Evolutionary conservation across 2,113 vertebrate species (phyloP), one percentile per base, ranked within the genome.

Genomic region (Orycteropus afer): DNA sequence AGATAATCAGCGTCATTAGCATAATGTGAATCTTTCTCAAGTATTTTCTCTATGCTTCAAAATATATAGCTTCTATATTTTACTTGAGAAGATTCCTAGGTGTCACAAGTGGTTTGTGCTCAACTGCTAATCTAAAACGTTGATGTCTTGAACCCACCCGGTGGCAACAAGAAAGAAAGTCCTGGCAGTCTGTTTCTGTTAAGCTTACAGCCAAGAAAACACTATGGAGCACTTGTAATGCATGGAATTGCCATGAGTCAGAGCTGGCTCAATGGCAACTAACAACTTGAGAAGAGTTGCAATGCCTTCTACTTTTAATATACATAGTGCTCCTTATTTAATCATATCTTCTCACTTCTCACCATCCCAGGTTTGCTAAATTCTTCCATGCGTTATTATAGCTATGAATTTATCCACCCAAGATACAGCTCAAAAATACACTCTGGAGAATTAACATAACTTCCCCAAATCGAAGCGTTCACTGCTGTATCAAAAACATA

Each of bases 351-450:
- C 69, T 93, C 23, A 42, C 32, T 27, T 86, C 32, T 77, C 47
- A 40, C 37, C 20, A 22, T 74, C 55, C 47, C n/a, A 74, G 80
- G 61, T 92, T 93, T 92, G 53, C 53, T 89, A 55, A 87, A 83
- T 45, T 92, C 49, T 94, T 51, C 51, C 7, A 10, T 37, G 11
- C 69, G 45, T 51, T 82, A 57, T 13, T 65, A 27, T 80, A 73
- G 63, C 51, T 81, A 53, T 90, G 91, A 57, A 67, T 89, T 84
- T 71, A 61, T 90, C 94, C 45, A 86, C 34, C 4, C 37, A 86
- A 65, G 69, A 71, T 45, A 63, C 29, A 88, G 32, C 40, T 96
- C 89, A 79, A 94, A 94, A 94, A 57, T 23, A 88, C 8, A 55
- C 42, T 82, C 23, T 40, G 27, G 42, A 57, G 51, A 88, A 92